Percentiles rank a stretch among this genome's conserved stretches.
Conservation (phyloP, 2,797 vertebrate species). For the Cyclura pinguis region DNA sequence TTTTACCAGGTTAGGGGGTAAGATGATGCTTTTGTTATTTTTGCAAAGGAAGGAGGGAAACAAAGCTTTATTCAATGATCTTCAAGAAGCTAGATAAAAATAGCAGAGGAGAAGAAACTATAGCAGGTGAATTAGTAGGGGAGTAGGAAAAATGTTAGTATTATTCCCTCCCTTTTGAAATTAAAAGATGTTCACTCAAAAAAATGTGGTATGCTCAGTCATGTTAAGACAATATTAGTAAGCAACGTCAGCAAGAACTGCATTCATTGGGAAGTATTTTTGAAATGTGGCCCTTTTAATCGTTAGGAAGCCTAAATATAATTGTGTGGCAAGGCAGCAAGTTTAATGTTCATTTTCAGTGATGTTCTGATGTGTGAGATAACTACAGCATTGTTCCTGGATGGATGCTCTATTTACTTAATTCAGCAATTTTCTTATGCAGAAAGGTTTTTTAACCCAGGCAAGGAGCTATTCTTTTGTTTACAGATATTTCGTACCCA, state of each 20-base stretch:
- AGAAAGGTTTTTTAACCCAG: slow-evolving; percentile 38
- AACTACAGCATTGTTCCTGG: slow-evolving; percentile 64
- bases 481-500: slow-evolving; percentile 43
- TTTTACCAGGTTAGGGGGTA: slow-evolving; percentile 40
- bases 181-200: slow-evolving; percentile 2
- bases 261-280: fast-evolving
- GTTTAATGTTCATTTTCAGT: slow-evolving; percentile 57
- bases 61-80: slow-evolving; percentile 20
- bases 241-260: neutral
- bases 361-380: slow-evolving; percentile 66
- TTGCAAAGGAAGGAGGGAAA: slow-evolving; percentile 7
- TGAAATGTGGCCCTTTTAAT: slow-evolving; percentile 57
- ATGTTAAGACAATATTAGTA: no score
- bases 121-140: neutral
- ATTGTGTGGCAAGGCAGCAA: slow-evolving; percentile 50
- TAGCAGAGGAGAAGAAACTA: neutral
- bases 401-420: slow-evolving; percentile 64
- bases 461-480: slow-evolving; percentile 48
- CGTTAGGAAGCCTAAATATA: slow-evolving; percentile 55
- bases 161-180: neutral
- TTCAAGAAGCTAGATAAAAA: neutral
- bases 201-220: slow-evolving; percentile 39
- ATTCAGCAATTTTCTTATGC: slow-evolving; percentile 64
- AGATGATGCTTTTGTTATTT: slow-evolving; percentile 8
- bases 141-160: fast-evolving